Conservation (phyloP, 2,888 invertebrate species). For the Gibbula magus region DNA sequence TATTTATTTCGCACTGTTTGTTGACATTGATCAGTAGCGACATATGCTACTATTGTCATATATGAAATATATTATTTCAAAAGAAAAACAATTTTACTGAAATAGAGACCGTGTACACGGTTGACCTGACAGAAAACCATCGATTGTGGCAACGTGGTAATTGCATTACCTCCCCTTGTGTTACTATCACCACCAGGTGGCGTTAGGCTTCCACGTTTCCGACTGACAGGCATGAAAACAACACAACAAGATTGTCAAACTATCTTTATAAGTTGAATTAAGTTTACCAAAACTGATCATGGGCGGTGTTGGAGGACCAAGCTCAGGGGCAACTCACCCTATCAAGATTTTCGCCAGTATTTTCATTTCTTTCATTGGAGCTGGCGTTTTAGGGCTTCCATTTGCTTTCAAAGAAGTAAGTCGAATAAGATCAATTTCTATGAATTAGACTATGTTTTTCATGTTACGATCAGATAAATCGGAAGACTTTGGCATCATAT, state of each 20-base stretch:
- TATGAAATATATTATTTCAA: no score
- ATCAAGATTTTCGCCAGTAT: slow-evolving; percentile 75
- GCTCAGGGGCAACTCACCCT: slow-evolving; percentile 62
- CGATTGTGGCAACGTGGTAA: no score
- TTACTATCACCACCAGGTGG: not conserved
- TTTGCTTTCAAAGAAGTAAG: slow-evolving; percentile 76
- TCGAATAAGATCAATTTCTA: not conserved
- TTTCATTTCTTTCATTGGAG: slow-evolving; percentile 77
- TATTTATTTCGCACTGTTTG: no score
- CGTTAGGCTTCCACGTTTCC: not conserved
- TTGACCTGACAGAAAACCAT: no score
- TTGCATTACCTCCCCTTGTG: not conserved
- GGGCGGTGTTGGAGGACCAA: slow-evolving; percentile 34
- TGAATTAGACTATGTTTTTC: not conserved
- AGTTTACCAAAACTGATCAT: slow-evolving; percentile 38
- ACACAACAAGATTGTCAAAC: not conserved
- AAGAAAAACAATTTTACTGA: no score
- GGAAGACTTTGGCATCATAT: no score
- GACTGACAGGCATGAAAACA: not conserved
- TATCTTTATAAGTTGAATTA: not conserved
- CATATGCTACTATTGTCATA: no score
- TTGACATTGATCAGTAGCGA: no score
- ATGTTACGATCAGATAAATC: not conserved
- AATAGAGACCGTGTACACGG: no score
- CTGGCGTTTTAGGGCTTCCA: slow-evolving; percentile 76